Conservation (phyloP, 2,888 invertebrate species). For the Norana najaformis region DNA sequence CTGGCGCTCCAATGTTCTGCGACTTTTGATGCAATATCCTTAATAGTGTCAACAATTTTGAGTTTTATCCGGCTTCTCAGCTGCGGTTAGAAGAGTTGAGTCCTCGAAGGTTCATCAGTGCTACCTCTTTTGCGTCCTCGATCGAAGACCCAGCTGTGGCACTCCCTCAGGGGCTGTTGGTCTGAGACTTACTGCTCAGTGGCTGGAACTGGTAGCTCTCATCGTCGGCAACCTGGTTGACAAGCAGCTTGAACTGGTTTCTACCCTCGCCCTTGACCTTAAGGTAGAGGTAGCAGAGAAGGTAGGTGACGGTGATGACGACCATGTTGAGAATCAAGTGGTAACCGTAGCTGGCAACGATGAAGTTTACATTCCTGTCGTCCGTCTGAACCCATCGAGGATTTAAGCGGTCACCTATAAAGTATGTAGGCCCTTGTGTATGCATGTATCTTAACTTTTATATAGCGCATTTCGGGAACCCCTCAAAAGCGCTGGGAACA, state of each 20-base stretch:
- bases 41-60: neutral
- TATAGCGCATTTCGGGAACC: neutral
- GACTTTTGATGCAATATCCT: too few species aligned
- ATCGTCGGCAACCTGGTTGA: slow-evolving; percentile 25
- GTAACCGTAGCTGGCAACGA: slow-evolving; percentile 45
- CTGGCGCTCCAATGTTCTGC: too few species aligned
- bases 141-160: neutral
- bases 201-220: slow-evolving; percentile 7
- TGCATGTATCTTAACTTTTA: neutral
- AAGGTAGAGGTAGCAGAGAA: slow-evolving; percentile 28
- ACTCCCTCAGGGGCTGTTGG: neutral
- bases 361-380: slow-evolving; percentile 47
- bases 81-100: neutral
- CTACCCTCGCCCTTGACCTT: slow-evolving; percentile 29
- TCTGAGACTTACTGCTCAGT: neutral
- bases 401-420: slow-evolving; percentile 41
- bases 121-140: neutral
- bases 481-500: too few species aligned
- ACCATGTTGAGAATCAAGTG: slow-evolving; percentile 38
- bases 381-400: slow-evolving; percentile 46
- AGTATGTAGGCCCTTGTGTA: neutral
- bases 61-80: too few species aligned
- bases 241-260: slow-evolving; percentile 29
- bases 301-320: slow-evolving; percentile 35
- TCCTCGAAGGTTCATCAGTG: neutral